A percentile compares a stretch with the other conserved stretches of the same genome.
Conservation (phyloP, 1,140 invertebrate genomes). For the Drosophila tsacasi region DNA sequence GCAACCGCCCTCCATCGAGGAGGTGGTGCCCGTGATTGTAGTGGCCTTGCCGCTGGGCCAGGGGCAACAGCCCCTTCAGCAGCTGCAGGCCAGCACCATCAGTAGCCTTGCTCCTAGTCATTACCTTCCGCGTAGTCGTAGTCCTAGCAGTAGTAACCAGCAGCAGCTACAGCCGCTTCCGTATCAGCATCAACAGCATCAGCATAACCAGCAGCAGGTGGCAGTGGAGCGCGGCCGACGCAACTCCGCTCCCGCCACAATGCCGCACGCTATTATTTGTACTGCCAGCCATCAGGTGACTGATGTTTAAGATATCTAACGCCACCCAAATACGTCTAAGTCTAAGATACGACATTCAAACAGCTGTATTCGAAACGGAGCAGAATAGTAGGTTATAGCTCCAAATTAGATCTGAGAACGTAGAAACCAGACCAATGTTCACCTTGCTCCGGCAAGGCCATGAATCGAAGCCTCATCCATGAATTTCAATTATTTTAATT, state of each 20-base stretch:
- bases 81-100: conserved; percentile 42
- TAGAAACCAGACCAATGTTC: conserved; percentile 35
- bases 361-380: conserved; percentile 8
- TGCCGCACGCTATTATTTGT: conserved; percentile 69
- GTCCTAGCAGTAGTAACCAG: conserved; percentile 72
- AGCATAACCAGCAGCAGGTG: conserved; percentile 35
- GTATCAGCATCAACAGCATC: conserved; percentile 44
- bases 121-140: conserved; percentile 75
- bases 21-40: conserved; percentile 78
- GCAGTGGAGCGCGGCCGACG: conserved; percentile 59
- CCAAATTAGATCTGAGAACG: background rate
- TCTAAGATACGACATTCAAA: conserved; percentile 7
- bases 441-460: conserved; percentile 2
- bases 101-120: conserved; percentile 69
- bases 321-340: conserved; percentile 16
- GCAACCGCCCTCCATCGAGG: conserved; percentile 43
- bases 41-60: conserved; percentile 60
- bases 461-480: conserved; percentile 5
- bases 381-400: conserved; percentile 5
- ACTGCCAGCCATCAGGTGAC: conserved; percentile 84
- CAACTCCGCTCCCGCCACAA: conserved; percentile 72
- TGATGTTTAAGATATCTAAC: conserved; percentile 65
- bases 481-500: conserved; percentile 5
- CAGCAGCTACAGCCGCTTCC: conserved; percentile 41
- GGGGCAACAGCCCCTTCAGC: conserved; percentile 36